Conservation (phyloP, 1,140 invertebrate species). For the Cataglyphis hispanica region DNA sequence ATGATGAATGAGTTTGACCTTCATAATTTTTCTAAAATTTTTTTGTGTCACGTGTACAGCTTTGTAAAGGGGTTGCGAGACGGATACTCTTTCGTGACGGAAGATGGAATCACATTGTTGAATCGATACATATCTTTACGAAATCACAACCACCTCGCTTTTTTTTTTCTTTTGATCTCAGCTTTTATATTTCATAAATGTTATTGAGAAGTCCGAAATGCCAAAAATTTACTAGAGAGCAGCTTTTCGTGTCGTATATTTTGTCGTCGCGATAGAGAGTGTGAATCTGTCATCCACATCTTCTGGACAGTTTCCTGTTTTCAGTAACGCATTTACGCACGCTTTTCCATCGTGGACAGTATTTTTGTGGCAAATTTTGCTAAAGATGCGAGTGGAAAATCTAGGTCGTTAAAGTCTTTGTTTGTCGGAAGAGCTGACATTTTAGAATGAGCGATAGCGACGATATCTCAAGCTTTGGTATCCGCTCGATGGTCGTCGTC, state of each 20-base stretch:
- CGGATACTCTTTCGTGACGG: constrained; percentile 40
- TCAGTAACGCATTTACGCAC: not conserved
- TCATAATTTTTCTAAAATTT: constrained; percentile 46
- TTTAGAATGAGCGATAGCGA: constrained; percentile 65
- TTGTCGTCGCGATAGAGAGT: not conserved
- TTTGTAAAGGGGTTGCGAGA: constrained; percentile 35
- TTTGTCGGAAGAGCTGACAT: constrained; percentile 69
- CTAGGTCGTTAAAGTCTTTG: constrained; percentile 68
- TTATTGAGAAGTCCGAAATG: constrained; percentile 34
- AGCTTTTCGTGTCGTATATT: constrained; percentile 12
- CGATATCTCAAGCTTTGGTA: constrained; percentile 67
- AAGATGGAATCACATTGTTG: constrained; percentile 56
- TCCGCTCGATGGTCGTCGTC: constrained; percentile 59
- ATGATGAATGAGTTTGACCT: constrained; percentile 47
- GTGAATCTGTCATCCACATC: constrained; percentile 50
- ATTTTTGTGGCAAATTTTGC: constrained; percentile 14
- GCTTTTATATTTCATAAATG: constrained; percentile 43
- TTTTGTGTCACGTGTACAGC: constrained; percentile 7
- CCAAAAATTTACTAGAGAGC: constrained; percentile 28
- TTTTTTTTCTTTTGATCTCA: constrained; percentile 5
- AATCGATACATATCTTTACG: constrained; percentile 41
- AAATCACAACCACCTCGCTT: constrained; percentile 20
- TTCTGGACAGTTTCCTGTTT: constrained; percentile 39
- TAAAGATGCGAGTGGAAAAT: constrained; percentile 28
- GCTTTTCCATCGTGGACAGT: not conserved